These are phyloP conservation scores for Boleophthalmus pectinirostris DNA, from an alignment of 2,113 vertebrate genomes.

Conservation along the genomic window DNA sequence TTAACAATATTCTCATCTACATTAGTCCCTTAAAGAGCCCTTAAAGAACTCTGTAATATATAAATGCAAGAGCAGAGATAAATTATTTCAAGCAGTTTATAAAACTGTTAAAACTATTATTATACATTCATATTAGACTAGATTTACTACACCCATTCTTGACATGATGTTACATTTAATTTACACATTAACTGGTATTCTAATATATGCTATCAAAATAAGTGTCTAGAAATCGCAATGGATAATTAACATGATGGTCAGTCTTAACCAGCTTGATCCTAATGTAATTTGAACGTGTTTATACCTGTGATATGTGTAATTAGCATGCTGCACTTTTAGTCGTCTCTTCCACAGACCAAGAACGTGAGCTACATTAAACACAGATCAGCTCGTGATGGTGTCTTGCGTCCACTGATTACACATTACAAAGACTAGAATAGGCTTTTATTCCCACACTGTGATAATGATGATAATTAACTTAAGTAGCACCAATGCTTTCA, in stretches of 20 bases:
- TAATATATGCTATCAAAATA: background rate
- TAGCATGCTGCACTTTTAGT: constrained; percentile 15
- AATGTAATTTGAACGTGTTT: constrained; percentile 6
- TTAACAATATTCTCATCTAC: too few species aligned
- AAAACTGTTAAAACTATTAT: too few species aligned
- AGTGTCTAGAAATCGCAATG: background rate
- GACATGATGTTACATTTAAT: background rate
- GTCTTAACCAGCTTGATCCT: constrained; percentile 23
- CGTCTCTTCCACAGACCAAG: constrained; percentile 11
- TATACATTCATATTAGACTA: background rate
- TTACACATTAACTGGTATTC: background rate
- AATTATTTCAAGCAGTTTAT: background rate
- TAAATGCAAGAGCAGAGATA: too few species aligned
- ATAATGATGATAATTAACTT: constrained; percentile 63
- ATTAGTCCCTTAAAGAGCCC: too few species aligned
- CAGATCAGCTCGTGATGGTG: constrained; percentile 20
- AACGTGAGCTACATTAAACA: constrained; percentile 15
- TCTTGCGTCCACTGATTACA: constrained; percentile 36
- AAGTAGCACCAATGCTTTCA: constrained; percentile 63
- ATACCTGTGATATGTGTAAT: constrained; percentile 29
- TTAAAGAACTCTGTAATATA: too few species aligned
- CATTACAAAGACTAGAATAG: constrained; percentile 32
- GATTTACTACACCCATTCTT: background rate
- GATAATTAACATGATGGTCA: constrained; percentile 3
- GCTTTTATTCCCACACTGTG: constrained; percentile 43